Percentiles rank a stretch among this genome's conserved stretches.
These are phyloP conservation scores for Pheucticus melanocephalus DNA, from an alignment of 2,113 vertebrate genomes.

Conservation along the genomic window DNA sequence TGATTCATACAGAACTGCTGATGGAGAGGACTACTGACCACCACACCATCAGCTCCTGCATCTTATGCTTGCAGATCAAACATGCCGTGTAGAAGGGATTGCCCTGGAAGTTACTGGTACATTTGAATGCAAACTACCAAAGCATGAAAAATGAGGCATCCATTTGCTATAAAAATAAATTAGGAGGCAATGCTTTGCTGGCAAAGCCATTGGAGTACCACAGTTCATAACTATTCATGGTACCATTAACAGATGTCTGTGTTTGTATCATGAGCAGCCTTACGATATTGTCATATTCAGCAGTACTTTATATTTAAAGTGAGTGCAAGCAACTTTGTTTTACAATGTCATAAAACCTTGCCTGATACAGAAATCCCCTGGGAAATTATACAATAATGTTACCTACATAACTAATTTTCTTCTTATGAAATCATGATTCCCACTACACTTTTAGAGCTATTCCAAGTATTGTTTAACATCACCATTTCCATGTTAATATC, in stretches of 20 bases:
- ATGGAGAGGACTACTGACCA: constrained; percentile 49
- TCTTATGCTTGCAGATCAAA: constrained; percentile 48
- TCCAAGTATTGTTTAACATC: constrained; percentile 79
- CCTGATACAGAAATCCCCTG: constrained; percentile 52
- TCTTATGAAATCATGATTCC: constrained; percentile 77
- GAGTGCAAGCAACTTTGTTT: constrained; percentile 71
- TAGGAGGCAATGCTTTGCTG: constrained; percentile 62
- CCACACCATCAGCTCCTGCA: constrained; percentile 45
- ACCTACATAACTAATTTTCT: constrained; percentile 79
- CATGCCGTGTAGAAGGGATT: constrained; percentile 47
- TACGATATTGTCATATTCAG: constrained; percentile 61
- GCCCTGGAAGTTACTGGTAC: constrained; percentile 62
- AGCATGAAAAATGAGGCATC: constrained; percentile 71
- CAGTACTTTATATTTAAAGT: constrained; percentile 60
- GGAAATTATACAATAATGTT: constrained; percentile 75
- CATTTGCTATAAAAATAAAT: constrained; percentile 72
- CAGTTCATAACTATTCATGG: constrained; percentile 68
- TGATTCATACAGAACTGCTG: constrained; percentile 32
- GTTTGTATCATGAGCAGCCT: constrained; percentile 51
- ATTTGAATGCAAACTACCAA: constrained; percentile 72
- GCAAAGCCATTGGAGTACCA: constrained; percentile 65
- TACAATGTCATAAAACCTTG: constrained; percentile 70
- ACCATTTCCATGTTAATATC: constrained; percentile 79
- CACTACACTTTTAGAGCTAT: constrained; percentile 74
- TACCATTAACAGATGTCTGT: constrained; percentile 74